Evolutionary conservation across 2,113 vertebrate genomes (phyloP).

Genomic region (Dolichallabes microphthalmus): DNA sequence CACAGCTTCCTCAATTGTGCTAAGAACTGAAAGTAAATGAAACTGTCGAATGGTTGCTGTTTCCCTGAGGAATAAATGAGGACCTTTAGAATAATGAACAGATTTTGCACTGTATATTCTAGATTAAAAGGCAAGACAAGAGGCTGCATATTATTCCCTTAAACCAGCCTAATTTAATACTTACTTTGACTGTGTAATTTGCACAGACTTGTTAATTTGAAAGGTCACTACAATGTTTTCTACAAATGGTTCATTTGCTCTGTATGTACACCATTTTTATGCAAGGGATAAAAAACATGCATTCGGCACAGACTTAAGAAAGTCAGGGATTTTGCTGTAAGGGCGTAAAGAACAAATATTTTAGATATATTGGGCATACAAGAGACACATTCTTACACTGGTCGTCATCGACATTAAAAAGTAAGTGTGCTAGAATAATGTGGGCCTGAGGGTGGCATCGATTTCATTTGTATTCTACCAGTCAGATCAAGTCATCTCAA

Average conservation of each 20-base stretch:
- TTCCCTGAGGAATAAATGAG: neutral
- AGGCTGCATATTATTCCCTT: neutral
- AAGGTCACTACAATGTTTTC: constrained; percentile 3
- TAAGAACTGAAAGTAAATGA: neutral
- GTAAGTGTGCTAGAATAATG: neutral
- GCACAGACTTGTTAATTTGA: neutral
- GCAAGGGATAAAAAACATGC: neutral
- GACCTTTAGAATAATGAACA: neutral
- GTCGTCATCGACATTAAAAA: neutral
- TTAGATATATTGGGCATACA: neutral
- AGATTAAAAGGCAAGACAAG: neutral
- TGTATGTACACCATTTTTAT: neutral
- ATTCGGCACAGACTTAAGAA: neutral
- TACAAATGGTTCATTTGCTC: neutral
- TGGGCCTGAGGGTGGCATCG: neutral
- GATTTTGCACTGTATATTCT: neutral
- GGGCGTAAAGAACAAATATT: neutral
- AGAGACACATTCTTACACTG: neutral
- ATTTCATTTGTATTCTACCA: constrained; percentile 12
- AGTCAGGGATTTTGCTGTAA: neutral
- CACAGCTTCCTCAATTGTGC: neutral
- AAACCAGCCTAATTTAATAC: neutral
- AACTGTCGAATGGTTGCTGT: neutral
- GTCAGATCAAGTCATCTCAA: constrained; percentile 5
- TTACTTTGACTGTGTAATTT: neutral